Base-by-base conservation (phyloP, 2,888 invertebrate genomes). In the Acrocera orbiculus region DNA sequence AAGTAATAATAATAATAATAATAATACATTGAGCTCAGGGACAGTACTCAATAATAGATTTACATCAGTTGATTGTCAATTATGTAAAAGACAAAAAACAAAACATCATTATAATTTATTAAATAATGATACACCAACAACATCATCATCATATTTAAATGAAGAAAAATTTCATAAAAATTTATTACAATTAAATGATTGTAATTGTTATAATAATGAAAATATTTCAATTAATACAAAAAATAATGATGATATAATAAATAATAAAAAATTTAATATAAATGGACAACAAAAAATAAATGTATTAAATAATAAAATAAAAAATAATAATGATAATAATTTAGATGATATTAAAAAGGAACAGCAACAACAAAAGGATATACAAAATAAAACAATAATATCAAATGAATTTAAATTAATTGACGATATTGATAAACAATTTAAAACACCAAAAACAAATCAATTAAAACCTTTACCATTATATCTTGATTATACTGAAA, bases 21-120 rank as follows among this genome's bases (percentile, higher is more conserved):
- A 44, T 30, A 42, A 44, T 30, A 35, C 45, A 22, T 36, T 42
- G n/a, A n/a, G n/a, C n/a, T n/a, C n/a, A n/a, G n/a, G n/a, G n/a
- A n/a, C n/a, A n/a, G n/a, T n/a, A n/a, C n/a, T n/a, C n/a, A n/a
- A n/a, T n/a, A n/a, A n/a, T n/a, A n/a, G n/a, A n/a, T n/a, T n/a
- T n/a, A n/a, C n/a, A n/a, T 30, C 32, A 13, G 45, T 37, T 27
- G 53, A 56, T 27, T 61, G 60, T 41, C 60, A 58, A 38, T 48
- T 58, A 26, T 61, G 61, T 44, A 61, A 61, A 39, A 56, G 61
- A 3, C 60, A 61, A 37, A 61, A 61, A 47, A 61, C 56, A 3
- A 55, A 56, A 37, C 61, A 61, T 43, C 47, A 52, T 37, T 59
- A 43, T 32, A 36, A 35, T 5, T 37, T 29, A 14, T 42, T 37